These are phyloP conservation scores for Metacarcinus magister DNA, from an alignment of 2,888 invertebrate genomes.

Conservation along the genomic window DNA sequence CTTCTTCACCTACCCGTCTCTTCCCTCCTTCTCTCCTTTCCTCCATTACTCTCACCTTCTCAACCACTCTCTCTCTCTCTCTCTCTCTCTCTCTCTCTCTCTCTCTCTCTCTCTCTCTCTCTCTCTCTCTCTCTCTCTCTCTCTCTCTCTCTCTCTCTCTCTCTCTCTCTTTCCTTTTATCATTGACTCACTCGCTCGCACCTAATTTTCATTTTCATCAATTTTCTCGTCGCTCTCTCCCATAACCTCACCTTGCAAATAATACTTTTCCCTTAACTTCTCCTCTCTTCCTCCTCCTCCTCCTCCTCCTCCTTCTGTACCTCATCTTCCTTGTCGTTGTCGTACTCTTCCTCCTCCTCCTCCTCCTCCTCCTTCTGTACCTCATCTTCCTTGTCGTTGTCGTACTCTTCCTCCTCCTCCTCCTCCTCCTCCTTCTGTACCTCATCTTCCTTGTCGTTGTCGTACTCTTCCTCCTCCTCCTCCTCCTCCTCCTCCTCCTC, in stretches of 20 bases:
- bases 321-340: background rate
- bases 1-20: background rate
- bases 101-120: slow-evolving; percentile 57
- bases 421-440: too few relatives aligned
- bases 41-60: too few relatives aligned
- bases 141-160: slow-evolving; percentile 43
- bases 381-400: too few relatives aligned
- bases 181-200: background rate
- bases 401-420: too few relatives aligned
- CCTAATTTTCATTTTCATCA: background rate
- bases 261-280: too few relatives aligned
- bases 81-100: slow-evolving; percentile 57
- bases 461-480: background rate
- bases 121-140: slow-evolving; percentile 57
- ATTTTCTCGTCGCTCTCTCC: background rate
- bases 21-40: background rate
- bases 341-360: background rate
- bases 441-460: too few relatives aligned
- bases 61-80: background rate
- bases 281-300: background rate
- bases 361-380: background rate
- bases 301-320: background rate
- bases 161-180: background rate
- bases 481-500: background rate
- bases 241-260: background rate